A percentile compares a stretch with the other conserved stretches of the same genome.
Conservation (phyloP, 1,140 invertebrate genomes). For the Drosophila repleta region DNA sequence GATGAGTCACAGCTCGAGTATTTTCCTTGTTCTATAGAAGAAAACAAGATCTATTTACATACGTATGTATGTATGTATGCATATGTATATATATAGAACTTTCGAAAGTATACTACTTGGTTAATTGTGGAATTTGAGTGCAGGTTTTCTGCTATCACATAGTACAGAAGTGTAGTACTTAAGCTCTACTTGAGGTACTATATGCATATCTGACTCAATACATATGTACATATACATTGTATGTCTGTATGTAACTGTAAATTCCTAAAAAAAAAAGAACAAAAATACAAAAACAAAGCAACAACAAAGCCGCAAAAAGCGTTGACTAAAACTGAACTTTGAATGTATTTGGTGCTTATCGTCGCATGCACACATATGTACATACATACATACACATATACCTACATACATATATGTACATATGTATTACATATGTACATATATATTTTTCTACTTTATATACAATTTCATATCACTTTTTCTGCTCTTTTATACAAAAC, state of each 20-base stretch:
- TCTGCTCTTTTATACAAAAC: slow-evolving; percentile 26
- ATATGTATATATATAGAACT: background rate
- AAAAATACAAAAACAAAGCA: background rate
- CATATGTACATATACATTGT: background rate
- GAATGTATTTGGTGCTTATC: slow-evolving; percentile 10
- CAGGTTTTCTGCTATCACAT: no score
- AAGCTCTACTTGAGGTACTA: background rate
- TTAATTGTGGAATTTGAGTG: no score
- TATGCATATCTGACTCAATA: background rate
- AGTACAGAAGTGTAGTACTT: no score
- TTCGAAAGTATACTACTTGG: no score
- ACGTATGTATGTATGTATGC: background rate
- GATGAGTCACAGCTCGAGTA: background rate
- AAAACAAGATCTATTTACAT: background rate
- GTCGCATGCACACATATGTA: background rate
- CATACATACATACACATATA: background rate
- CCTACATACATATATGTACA: background rate
- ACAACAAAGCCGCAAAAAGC: slow-evolving; percentile 6
- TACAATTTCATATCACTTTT: slow-evolving; percentile 17
- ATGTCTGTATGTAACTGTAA: background rate
- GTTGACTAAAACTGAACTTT: slow-evolving; percentile 18
- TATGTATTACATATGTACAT: background rate
- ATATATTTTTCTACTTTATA: background rate
- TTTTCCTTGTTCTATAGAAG: background rate
- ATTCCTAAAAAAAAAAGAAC: background rate